Conservation (phyloP, 2,888 invertebrate species). For the Drosophila macrothrix region DNA sequence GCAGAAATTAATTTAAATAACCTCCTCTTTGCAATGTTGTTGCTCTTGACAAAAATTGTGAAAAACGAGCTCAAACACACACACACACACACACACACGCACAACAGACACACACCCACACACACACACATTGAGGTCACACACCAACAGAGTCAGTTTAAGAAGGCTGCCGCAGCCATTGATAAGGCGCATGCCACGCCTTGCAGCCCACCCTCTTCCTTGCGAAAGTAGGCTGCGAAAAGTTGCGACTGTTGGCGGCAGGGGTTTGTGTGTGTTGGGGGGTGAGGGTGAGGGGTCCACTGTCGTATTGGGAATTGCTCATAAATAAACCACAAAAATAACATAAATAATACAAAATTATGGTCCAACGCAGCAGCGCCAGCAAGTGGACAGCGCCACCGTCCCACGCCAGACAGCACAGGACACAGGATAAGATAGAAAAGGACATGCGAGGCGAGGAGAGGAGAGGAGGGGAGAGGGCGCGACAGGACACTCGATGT, state of each 20-base stretch:
- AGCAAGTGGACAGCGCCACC: conserved; percentile 48
- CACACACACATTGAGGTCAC: conserved; percentile 10
- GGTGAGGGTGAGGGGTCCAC: background rate
- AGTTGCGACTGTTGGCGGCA: conserved; percentile 21
- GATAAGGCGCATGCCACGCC: conserved; percentile 26
- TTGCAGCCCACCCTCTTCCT: background rate
- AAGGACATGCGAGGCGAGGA: background rate
- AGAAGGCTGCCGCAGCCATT: conserved; percentile 22
- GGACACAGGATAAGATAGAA: background rate
- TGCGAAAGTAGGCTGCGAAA: conserved; percentile 29
- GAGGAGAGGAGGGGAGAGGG: background rate
- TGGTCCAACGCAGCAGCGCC: conserved; percentile 25
- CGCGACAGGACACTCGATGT: background rate
- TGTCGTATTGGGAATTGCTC: conserved; percentile 59
- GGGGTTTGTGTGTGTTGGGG: background rate
- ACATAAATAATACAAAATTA: conserved; percentile 75
- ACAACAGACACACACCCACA: conserved; percentile 2
- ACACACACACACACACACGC: conserved; percentile 11
- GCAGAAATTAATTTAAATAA: conserved; percentile 76
- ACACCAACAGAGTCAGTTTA: conserved; percentile 4
- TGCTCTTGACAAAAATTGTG: conserved; percentile 61
- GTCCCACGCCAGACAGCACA: conserved; percentile 23
- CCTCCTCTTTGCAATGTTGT: conserved; percentile 62
- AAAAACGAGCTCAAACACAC: conserved; percentile 39
- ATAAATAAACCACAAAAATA: conserved; percentile 68